Percentiles rank a stretch among this genome's conserved stretches.
phyloP scores from a whole-genome alignment of 2,888 invertebrate species.

The Cetonia aurata region DNA sequence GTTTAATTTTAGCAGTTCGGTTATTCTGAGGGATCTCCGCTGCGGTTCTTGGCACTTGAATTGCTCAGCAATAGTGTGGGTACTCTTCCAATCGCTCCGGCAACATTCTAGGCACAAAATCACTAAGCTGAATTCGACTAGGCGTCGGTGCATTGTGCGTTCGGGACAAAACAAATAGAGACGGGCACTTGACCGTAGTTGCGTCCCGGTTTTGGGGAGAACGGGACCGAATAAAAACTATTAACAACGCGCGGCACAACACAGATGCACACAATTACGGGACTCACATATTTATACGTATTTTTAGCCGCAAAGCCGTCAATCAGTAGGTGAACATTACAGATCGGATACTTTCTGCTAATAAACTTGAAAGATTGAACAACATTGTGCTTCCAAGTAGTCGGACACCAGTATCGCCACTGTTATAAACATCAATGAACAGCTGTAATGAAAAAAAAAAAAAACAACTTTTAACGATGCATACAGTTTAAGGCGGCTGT shows the following conservation, averaged over 20 bases:
- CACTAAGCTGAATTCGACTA: constrained; percentile 24
- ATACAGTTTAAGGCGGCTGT: constrained; percentile 1
- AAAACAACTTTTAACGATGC: constrained; percentile 6
- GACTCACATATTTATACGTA: constrained; percentile 15
- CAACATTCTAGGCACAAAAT: constrained; percentile 26
- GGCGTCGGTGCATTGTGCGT: constrained; percentile 10
- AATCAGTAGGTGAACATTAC: not conserved
- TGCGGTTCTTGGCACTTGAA: constrained; percentile 30
- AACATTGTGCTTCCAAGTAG: not conserved
- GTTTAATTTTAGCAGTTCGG: constrained; percentile 30
- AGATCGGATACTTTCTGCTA: constrained; percentile 10
- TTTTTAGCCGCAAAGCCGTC: constrained; percentile 1
- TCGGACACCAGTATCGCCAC: not conserved
- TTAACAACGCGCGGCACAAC: not conserved
- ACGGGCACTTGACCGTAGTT: constrained; percentile 10
- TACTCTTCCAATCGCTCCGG: constrained; percentile 24
- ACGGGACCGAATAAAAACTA: not conserved
- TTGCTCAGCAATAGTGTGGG: constrained; percentile 21
- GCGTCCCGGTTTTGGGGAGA: constrained; percentile 8
- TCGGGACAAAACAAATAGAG: not conserved
- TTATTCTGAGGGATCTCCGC: constrained; percentile 24
- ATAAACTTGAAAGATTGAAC: constrained; percentile 16
- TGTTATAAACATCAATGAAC: constrained; percentile 12
- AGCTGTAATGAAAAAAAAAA: constrained; percentile 1
- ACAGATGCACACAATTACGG: not conserved